Base-by-base conservation (phyloP, 2,113 vertebrate species). In the Struthidea cinerea region DNA sequence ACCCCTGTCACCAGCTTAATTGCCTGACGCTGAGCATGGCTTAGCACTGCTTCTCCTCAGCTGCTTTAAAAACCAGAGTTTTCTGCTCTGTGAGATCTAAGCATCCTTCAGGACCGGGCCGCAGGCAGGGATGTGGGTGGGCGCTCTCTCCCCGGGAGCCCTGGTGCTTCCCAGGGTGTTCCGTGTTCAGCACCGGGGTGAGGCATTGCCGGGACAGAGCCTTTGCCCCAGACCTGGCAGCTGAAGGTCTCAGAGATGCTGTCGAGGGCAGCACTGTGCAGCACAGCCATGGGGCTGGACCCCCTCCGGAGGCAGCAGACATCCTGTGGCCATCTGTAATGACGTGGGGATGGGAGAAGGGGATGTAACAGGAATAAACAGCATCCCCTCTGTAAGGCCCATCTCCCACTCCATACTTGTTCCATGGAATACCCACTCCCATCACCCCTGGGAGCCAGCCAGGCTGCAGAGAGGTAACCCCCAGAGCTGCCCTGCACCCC, bases 311-410 rank as follows among this genome's bases (percentile, higher is more conserved):
- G 42, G n/a, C 22, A 84, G 39, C 73, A 81, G n/a, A 67, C 4
- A 18, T 70, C 41, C 69, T 1, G 0, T n/a, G 49, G 26, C 26
- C 80, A 47, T 35, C 63, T 2, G 0, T 16, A 75, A 24, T 0
- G 3, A n/a, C 0, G 1, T 30, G 46, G 14, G 30, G 37, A 56
- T 9, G 24, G 59, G 11, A 65, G 41, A 28, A 13, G 18, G 16
- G 68, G 44, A 33, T 41, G 61, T n/a, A 42, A 37, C 0, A 3
- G 27, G 23, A 30, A 39, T 1, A 0, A 59, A 71, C 24, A 78
- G 16, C 39, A 21, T 11, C 17, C 11, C 2, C 5, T 39, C 71
- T 60, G 32, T 52, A 63, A 86, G 59, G 30, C 49, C 27, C 22
- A 7, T 53, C 53, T 78, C 18, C 49, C 20, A 27, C 37, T 41